Percentiles rank a stretch among this genome's conserved stretches.
These are phyloP conservation scores for Muricea muricata DNA, from an alignment of 92 coral and sea anemone genomes.

Conservation along the genomic window DNA sequence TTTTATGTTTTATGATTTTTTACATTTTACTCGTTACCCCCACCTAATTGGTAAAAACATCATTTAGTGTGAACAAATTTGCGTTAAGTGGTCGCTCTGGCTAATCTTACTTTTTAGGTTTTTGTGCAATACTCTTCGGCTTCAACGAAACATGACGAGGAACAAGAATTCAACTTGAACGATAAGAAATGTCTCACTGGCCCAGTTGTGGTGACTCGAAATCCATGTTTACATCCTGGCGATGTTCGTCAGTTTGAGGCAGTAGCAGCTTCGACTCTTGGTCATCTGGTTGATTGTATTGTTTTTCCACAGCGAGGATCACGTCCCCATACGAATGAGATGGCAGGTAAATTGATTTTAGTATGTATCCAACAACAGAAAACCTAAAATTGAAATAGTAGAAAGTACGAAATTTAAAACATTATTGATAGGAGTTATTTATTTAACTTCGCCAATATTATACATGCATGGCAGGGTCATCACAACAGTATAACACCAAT, in stretches of 20 bases:
- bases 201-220: slow-evolving; percentile 81
- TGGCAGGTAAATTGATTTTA: slow-evolving; percentile 94
- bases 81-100: too few relatives aligned
- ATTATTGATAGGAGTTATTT: too few relatives aligned
- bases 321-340: slow-evolving; percentile 91
- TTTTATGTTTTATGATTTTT: too few relatives aligned
- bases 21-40: too few relatives aligned
- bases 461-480: too few relatives aligned
- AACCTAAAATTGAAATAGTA: too few relatives aligned
- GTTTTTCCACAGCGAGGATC: slow-evolving; percentile 82
- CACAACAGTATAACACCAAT: too few relatives aligned
- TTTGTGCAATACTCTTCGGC: slow-evolving; percentile 81
- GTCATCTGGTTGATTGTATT: slow-evolving; percentile 85
- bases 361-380: too few relatives aligned
- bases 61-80: too few relatives aligned
- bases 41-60: too few relatives aligned
- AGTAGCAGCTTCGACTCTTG: slow-evolving; percentile 70
- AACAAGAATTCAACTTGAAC: slow-evolving; percentile 61
- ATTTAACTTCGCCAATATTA: too few relatives aligned
- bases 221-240: slow-evolving; percentile 94
- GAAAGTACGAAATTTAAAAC: too few relatives aligned
- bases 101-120: slow-evolving; percentile 61
- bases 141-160: slow-evolving; percentile 70
- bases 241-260: slow-evolving; percentile 84
- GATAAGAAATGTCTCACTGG: slow-evolving; percentile 65